Evolutionary conservation across 2,113 vertebrate genomes (phyloP).

Genomic region (Anguilla rostrata): DNA sequence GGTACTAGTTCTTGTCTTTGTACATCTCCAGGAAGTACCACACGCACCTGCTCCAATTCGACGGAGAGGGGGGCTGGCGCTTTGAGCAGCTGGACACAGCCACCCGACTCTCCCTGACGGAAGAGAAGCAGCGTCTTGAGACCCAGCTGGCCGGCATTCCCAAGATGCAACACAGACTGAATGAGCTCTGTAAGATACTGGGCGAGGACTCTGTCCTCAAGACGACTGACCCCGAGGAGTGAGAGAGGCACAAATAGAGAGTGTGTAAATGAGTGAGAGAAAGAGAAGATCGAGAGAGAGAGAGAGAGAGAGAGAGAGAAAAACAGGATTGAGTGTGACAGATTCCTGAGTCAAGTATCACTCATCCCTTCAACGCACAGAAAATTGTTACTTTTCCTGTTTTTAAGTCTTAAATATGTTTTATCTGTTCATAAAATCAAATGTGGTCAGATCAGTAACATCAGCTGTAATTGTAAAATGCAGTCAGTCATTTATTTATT

Average conservation of each 20-base stretch:
- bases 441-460: background rate
- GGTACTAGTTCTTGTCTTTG: background rate
- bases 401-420: background rate
- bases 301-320: background rate
- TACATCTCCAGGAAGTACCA: conserved; percentile 89
- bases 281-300: background rate
- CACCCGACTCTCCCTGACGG: conserved; percentile 88
- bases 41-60: conserved; percentile 95
- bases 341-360: conserved; percentile 15
- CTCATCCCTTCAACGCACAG: background rate
- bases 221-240: conserved; percentile 65
- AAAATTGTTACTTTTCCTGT: background rate
- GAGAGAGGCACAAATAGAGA: background rate
- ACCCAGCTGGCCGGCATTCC: conserved; percentile 93
- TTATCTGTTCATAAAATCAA: background rate
- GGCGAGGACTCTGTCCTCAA: conserved; percentile 96
- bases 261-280: background rate
- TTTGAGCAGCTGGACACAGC: conserved; percentile 95
- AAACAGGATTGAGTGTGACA: background rate
- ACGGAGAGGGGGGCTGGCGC: conserved; percentile 94
- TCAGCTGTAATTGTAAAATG: background rate
- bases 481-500: background rate
- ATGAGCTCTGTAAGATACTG: conserved; percentile 94
- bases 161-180: conserved; percentile 94
- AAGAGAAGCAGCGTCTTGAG: conserved; percentile 97